Percentiles rank a stretch among this genome's conserved stretches.
Evolutionary conservation across 1,140 invertebrate species (phyloP).

Genomic region (Archegozetes longisetosus): DNA sequence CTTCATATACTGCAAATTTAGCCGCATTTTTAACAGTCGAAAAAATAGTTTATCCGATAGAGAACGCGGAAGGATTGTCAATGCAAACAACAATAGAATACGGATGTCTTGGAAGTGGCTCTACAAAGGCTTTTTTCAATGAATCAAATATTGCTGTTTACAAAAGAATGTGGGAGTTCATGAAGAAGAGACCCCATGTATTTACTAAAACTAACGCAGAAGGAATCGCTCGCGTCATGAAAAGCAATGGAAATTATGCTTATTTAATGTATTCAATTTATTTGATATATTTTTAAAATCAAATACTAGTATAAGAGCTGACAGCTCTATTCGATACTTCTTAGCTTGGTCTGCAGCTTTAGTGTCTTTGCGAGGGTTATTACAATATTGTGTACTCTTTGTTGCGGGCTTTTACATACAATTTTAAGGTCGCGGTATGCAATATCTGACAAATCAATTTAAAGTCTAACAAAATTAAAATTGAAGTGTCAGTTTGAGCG

Average conservation of each 20-base stretch:
- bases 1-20: conserved; percentile 39
- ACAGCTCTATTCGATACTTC: no score
- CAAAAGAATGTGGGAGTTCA: conserved; percentile 62
- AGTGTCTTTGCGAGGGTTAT: no score
- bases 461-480: no score
- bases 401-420: no score
- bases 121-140: conserved; percentile 34
- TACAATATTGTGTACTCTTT: no score
- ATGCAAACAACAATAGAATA: conserved; percentile 38
- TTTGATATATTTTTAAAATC: background rate
- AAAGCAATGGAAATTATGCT: conserved; percentile 43
- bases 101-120: conserved; percentile 34
- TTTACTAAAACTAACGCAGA: conserved; percentile 60
- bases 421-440: no score
- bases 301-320: no score
- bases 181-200: conserved; percentile 58
- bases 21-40: conserved; percentile 42
- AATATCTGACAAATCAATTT: no score
- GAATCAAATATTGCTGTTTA: conserved; percentile 75
- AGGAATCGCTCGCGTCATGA: conserved; percentile 61
- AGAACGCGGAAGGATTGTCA: conserved; percentile 37
- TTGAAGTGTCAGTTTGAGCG: no score
- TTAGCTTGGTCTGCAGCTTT: no score
- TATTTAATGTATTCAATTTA: conserved; percentile 43
- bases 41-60: conserved; percentile 36